A percentile compares a stretch with the other conserved stretches of the same genome.
phyloP scores from a whole-genome alignment of 2,888 invertebrate genomes.

The Coelopa pilipes region DNA sequence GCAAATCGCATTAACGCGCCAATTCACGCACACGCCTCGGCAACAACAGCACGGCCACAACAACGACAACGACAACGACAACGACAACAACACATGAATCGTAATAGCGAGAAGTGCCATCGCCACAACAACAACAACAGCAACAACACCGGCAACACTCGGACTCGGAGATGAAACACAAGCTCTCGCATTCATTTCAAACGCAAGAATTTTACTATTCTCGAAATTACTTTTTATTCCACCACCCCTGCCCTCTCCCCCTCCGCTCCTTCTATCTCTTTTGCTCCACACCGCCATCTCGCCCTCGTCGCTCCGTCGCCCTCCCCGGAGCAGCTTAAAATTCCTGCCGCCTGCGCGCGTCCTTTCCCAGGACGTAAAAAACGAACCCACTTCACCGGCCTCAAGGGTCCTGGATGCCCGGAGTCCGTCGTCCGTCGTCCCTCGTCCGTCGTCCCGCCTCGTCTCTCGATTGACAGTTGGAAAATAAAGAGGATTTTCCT shows the following conservation, averaged over 20 bases:
- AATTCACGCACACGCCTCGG: constrained; percentile 28
- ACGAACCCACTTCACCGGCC: not conserved
- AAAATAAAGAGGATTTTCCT: constrained; percentile 57
- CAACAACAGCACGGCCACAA: constrained; percentile 2
- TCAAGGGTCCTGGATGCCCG: not conserved
- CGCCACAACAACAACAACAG: too few species aligned
- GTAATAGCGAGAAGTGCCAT: too few species aligned
- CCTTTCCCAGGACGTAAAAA: constrained; percentile 34
- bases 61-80: constrained; percentile 12
- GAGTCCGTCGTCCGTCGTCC: too few species aligned
- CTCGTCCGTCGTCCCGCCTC: too few species aligned
- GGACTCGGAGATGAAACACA: too few species aligned
- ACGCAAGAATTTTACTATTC: constrained; percentile 38
- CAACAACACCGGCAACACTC: too few species aligned
- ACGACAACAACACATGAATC: not conserved
- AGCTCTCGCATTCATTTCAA: constrained; percentile 16
- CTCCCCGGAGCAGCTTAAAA: constrained; percentile 27
- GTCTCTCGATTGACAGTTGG: constrained; percentile 58
- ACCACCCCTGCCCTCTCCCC: not conserved
- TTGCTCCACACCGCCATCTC: not conserved
- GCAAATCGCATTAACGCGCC: constrained; percentile 41
- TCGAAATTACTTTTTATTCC: constrained; percentile 38
- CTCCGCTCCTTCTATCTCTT: constrained; percentile 13
- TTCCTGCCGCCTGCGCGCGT: not conserved
- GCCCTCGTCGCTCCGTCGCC: not conserved